A percentile compares a stretch with the other conserved stretches of the same genome.
phyloP scores from a whole-genome alignment of 2,113 vertebrate species.

The Pelusios castaneus region DNA sequence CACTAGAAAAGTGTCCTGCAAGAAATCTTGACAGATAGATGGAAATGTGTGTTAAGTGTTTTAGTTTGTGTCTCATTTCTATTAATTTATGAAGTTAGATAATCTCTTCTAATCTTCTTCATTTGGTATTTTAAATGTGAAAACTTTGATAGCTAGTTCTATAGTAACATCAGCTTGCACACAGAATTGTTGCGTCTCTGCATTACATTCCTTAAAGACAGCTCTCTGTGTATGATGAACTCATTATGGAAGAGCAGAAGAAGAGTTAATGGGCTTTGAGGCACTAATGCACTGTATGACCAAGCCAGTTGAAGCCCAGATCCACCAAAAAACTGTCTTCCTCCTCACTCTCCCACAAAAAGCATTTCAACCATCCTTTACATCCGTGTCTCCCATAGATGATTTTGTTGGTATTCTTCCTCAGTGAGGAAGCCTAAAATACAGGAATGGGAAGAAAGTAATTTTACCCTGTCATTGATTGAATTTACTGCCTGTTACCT shows the following conservation, averaged over 20 bases:
- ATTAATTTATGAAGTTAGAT: not conserved
- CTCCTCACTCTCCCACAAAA: not conserved
- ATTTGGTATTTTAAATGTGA: not conserved
- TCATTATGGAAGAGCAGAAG: not conserved
- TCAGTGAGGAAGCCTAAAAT: not conserved
- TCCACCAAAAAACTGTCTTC: fast-evolving
- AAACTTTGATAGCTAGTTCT: not conserved
- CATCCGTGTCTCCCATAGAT: not conserved
- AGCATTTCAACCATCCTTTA: not conserved
- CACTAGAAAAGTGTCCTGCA: not conserved
- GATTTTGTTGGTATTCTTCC: not conserved
- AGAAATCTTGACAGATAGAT: not conserved
- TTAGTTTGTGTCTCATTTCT: no score
- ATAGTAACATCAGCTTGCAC: not conserved
- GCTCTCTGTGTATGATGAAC: not conserved
- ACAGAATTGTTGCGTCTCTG: no score
- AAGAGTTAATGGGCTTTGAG: not conserved
- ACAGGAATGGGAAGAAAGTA: not conserved
- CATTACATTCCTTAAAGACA: not conserved
- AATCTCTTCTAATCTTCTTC: not conserved
- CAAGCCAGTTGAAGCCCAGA: fast-evolving
- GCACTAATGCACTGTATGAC: not conserved
- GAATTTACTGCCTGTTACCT: not conserved
- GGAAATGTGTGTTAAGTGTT: not conserved
- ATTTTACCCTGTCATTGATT: not conserved